Percentiles rank a stretch among this genome's conserved stretches.
Conservation (phyloP, 2,888 invertebrate species). For the Argyresthia goedartella region DNA sequence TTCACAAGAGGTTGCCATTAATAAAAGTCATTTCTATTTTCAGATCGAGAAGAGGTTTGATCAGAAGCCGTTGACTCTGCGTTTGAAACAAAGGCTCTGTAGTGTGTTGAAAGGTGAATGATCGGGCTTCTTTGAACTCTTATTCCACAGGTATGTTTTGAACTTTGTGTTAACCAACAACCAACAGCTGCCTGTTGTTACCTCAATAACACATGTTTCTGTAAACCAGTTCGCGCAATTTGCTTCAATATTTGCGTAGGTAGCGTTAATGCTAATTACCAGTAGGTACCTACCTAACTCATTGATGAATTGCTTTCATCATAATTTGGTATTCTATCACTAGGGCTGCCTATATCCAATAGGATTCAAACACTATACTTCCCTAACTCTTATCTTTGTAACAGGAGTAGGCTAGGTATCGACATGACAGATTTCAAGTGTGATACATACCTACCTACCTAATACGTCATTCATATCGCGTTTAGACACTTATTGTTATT, state of each 20-base stretch:
- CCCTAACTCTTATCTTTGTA: too few species aligned
- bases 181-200: constrained; percentile 3
- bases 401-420: too few species aligned
- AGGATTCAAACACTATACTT: too few species aligned
- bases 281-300: too few species aligned
- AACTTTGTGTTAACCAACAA: neutral
- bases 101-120: constrained; percentile 62
- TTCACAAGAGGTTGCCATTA: constrained; percentile 53
- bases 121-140: constrained; percentile 42
- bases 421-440: too few species aligned
- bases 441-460: too few species aligned
- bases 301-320: too few species aligned
- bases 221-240: neutral
- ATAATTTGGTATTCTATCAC: too few species aligned
- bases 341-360: too few species aligned
- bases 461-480: too few species aligned
- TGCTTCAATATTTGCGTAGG: neutral
- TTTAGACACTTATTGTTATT: constrained; percentile 18
- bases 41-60: constrained; percentile 65
- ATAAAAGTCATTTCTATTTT: constrained; percentile 61
- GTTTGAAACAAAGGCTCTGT: constrained; percentile 52
- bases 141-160: constrained; percentile 51
- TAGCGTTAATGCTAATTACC: too few species aligned
- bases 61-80: constrained; percentile 56
- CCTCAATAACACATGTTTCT: neutral